phyloP scores from a whole-genome alignment of 2,888 invertebrate genomes.

The Microplitis deprimator region DNA sequence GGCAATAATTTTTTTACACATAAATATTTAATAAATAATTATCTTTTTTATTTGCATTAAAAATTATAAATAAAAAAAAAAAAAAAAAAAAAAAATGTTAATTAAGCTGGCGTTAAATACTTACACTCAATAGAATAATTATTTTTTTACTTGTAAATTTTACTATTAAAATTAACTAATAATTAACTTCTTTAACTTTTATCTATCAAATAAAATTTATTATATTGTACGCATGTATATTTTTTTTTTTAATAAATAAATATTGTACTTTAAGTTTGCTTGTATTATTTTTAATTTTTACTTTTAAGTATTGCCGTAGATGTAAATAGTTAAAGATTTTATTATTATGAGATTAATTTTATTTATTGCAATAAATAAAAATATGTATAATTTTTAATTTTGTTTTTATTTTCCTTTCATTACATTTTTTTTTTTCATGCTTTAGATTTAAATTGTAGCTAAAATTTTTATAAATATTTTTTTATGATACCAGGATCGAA shows the following conservation, averaged over 20 bases:
- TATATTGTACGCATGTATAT: not conserved
- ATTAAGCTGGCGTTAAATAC: not conserved
- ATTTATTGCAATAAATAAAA: too few relatives aligned
- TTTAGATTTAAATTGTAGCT: too few relatives aligned
- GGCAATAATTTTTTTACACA: not conserved
- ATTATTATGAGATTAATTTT: too few relatives aligned
- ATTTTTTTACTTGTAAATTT: not conserved
- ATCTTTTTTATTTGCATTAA: not conserved
- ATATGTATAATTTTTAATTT: too few relatives aligned
- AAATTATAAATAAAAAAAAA: not conserved
- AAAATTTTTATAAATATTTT: too few relatives aligned
- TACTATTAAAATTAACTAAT: not conserved
- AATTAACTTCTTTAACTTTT: not conserved
- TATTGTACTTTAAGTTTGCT: not conserved
- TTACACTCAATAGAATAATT: not conserved
- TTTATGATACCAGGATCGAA: too few relatives aligned
- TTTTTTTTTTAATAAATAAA: not conserved
- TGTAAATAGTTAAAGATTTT: not conserved
- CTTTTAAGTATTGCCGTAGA: not conserved
- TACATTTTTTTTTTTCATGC: too few relatives aligned
- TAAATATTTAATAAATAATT: not conserved
- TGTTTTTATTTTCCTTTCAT: too few relatives aligned
- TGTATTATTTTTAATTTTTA: not conserved
- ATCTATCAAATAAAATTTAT: not conserved
- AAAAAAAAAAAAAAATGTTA: not conserved